Evolutionary conservation across 2,888 invertebrate genomes (phyloP), one percentile per base, ranked within the genome.

Genomic region (Zaprionus obscuricornis): DNA sequence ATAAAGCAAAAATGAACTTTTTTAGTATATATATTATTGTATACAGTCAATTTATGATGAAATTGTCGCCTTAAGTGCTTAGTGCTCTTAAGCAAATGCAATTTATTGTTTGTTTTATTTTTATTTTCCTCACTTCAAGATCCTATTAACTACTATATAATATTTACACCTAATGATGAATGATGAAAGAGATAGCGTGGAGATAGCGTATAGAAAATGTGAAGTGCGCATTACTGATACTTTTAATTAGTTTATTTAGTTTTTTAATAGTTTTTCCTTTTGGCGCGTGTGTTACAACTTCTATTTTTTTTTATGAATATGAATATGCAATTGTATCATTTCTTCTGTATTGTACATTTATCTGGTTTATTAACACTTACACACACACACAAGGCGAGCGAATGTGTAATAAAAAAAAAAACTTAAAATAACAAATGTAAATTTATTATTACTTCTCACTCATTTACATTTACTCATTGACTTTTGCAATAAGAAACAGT

Each of bases 201-300:
- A 10, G 20, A 51, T 34, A 39, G 37, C 46, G 52, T 42, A 36
- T 31, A 11, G 18, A 7, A 11, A n/a, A n/a, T n/a, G 5, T 16
- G n/a, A 5, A 40, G 52, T 65, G 49, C 54, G 58, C 54, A 58
- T 37, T 76, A 65, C 82, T 66, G 74, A 75, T 74, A 74, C 56
- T 51, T 77, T 66, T 83, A 71, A 49, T 66, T 82, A 78, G 71
- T 57, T 74, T 75, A 77, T 75, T 68, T 83, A 72, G 57, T 75
- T 77, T 71, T 74, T 29, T 62, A 54, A 62, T 6, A 13, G 40
- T 46, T 64, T 52, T 31, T 16, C 17, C n/a, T 29, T 46, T 62
- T 66, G 52, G 55, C 43, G 66, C 55, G 78, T 74, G 66, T 60
- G 58, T 70, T 66, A 50, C 36, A 11, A 47, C 22, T 40, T 52